Percentiles rank a stretch among this genome's conserved stretches.
phyloP scores from a whole-genome alignment of 2,797 vertebrate species.

The Coracias cyanogaster region DNA sequence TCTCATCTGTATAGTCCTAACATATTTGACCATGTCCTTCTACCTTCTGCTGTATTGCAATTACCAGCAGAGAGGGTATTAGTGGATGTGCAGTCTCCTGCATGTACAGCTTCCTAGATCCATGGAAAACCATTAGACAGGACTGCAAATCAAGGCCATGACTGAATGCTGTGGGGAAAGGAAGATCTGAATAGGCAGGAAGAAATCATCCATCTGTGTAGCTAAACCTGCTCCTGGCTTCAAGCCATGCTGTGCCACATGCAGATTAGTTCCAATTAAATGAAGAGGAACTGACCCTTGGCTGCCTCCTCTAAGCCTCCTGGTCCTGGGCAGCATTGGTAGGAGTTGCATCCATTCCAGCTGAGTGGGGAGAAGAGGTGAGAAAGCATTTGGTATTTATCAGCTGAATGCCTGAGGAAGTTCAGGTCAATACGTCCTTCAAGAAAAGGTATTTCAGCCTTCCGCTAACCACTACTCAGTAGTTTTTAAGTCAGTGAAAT shows the following conservation, averaged over 20 bases:
- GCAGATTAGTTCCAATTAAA: conserved; percentile 39
- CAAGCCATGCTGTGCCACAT: background rate
- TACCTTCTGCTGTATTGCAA: background rate
- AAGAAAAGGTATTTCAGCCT: background rate
- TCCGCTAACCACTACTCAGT: background rate
- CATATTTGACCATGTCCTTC: background rate
- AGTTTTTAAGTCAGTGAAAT: background rate
- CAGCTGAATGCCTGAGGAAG: background rate
- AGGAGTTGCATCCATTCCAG: background rate
- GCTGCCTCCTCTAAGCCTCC: conserved; percentile 38
- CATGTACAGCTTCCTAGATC: background rate
- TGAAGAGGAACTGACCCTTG: conserved; percentile 49
- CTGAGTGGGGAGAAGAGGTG: background rate
- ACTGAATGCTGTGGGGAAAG: background rate
- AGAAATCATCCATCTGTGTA: background rate
- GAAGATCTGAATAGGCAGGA: background rate
- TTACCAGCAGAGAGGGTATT: background rate
- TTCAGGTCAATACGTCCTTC: background rate
- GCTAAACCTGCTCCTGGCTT: conserved; percentile 30
- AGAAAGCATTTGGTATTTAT: background rate
- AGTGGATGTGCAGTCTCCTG: background rate
- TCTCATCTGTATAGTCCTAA: background rate
- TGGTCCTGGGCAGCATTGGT: background rate
- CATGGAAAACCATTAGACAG: background rate
- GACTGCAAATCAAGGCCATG: background rate